Evolutionary conservation across 2,888 invertebrate species (phyloP), one percentile per base, ranked within the genome.

Genomic region (Microplitis deprimator): DNA sequence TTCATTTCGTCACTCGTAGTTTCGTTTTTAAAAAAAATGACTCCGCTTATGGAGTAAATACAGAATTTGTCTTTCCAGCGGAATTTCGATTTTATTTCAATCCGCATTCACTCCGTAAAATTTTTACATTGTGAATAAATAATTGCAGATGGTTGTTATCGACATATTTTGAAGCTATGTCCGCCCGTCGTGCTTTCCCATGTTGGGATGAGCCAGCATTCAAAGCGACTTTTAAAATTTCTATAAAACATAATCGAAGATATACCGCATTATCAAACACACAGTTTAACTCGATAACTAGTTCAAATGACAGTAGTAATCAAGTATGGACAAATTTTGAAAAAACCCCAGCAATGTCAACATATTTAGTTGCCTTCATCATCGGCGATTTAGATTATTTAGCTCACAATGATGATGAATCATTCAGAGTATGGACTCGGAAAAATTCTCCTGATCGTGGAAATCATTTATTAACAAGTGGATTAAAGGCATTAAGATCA

Each of bases 201-300:
- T 95, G 95, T 85, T 95, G 93, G 84, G 95, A 95, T 83, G 94
- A 94, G 84, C 95, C 96, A 0, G 90, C 90, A 0, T 87, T 92
- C 50, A 95, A 95, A 84, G 94, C 95, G 0, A 90, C 90, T n/a
- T 95, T 94, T 85, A 90, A 91, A 59, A 91, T 95, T n/a, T 91
- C 91, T 3, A 91, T 95, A 73, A 93, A 91, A 41, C 92, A 94
- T 67, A 91, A 92, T 6, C 82, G 83, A 6, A 85, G 82, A 2
- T 90, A 90, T 61, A 81, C 78, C 1, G 90, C 89, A 0, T 82
- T 92, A 17, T 91, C 91, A 0, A 89, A 89, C 73, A 87, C 79
- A 79, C 79, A 79, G 6, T 4, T 8, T 5, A 39, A 5, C 1
- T 75, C 77, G 8, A 68, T 68, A 69, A 2, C 3, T 50, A 50